Conservation (phyloP, 2,797 vertebrate species). For the Urosaurus nigricauda region DNA sequence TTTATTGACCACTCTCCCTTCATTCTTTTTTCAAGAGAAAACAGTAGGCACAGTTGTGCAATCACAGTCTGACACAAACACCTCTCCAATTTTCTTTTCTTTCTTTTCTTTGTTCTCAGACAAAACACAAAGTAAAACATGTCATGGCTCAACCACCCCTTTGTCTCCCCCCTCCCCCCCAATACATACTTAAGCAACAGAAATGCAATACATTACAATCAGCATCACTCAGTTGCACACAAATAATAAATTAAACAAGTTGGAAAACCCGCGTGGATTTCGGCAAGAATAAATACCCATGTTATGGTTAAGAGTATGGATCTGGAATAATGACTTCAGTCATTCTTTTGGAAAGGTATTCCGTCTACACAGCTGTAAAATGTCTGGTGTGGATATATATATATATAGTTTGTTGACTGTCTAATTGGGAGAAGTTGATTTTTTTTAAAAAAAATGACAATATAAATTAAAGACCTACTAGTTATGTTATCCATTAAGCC, state of each 20-base stretch:
- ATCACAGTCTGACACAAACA: not conserved
- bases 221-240: conserved; percentile 63
- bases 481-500: conserved; percentile 42
- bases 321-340: conserved; percentile 35
- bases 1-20: not conserved
- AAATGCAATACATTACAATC: conserved; percentile 67
- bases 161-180: conserved; percentile 46
- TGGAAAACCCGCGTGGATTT: conserved; percentile 56
- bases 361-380: conserved; percentile 29
- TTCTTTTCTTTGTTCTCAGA: conserved; percentile 20
- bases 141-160: not conserved
- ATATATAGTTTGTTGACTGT: conserved; percentile 8
- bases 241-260: conserved; percentile 63
- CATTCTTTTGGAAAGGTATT: conserved; percentile 55
- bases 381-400: not conserved
- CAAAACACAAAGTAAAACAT: conserved; percentile 28
- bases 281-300: conserved; percentile 64
- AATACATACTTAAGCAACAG: conserved; percentile 69
- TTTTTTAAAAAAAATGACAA: conserved; percentile 5
- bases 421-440: conserved; percentile 28
- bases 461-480: conserved; percentile 64
- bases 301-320: conserved; percentile 45
- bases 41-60: not conserved
- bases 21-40: not conserved
- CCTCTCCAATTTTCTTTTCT: not conserved